Evolutionary conservation across 2,888 invertebrate genomes (phyloP).

Genomic region (Heliconius erato): DNA sequence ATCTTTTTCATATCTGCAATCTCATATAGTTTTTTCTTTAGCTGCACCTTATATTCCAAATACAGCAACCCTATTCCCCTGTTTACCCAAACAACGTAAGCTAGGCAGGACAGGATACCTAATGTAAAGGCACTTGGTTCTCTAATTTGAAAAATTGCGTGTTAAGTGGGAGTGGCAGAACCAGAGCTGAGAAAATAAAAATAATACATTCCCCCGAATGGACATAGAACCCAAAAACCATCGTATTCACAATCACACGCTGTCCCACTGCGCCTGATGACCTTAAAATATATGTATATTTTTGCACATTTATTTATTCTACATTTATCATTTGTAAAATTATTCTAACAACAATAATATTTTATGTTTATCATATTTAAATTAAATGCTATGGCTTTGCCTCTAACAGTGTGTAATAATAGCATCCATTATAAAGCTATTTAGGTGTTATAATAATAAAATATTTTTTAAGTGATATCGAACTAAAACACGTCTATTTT

Average conservation of each 20-base stretch:
- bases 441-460: background rate
- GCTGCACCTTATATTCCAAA: too few species aligned
- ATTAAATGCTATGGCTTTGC: background rate
- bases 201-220: background rate
- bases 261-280: background rate
- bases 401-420: background rate
- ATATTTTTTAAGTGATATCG: background rate
- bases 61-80: too few species aligned
- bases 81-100: too few species aligned
- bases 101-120: too few species aligned
- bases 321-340: background rate
- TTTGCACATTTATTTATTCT: too few species aligned
- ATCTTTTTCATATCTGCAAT: too few species aligned
- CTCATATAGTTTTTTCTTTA: too few species aligned
- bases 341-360: constrained; percentile 6
- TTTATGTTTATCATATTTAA: background rate
- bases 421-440: constrained; percentile 13
- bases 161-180: too few species aligned
- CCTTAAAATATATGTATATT: too few species aligned
- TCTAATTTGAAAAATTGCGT: too few species aligned
- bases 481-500: background rate
- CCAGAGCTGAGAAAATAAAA: background rate
- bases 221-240: background rate
- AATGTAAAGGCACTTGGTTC: too few species aligned
- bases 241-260: background rate